Conservation (phyloP, 2,113 vertebrate species). For the Nanorana parkeri region DNA sequence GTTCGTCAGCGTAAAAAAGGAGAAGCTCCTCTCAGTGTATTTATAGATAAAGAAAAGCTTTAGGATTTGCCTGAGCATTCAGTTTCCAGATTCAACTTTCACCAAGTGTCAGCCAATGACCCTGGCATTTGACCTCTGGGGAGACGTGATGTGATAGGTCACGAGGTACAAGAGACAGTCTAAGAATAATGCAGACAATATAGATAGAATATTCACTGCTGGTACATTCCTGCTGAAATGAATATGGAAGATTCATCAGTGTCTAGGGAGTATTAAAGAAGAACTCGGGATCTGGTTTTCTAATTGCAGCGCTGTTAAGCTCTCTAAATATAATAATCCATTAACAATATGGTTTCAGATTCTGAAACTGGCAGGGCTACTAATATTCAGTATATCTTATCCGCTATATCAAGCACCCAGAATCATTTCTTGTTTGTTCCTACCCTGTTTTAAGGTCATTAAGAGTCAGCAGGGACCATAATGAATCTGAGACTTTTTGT, state of each 20-base stretch:
- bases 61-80: conserved; percentile 19
- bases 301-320: too few relatives aligned
- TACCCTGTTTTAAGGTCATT: too few relatives aligned
- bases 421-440: too few relatives aligned
- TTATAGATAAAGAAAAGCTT: conserved; percentile 25
- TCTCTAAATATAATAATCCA: too few relatives aligned
- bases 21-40: conserved; percentile 26
- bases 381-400: too few relatives aligned
- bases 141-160: not conserved
- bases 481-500: too few relatives aligned
- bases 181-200: conserved; percentile 38
- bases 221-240: conserved; percentile 13
- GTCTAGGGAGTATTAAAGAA: not conserved
- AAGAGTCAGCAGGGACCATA: too few relatives aligned
- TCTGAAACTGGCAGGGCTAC: too few relatives aligned
- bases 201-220: not conserved
- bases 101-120: conserved; percentile 15
- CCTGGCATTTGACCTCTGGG: conserved; percentile 37
- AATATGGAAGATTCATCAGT: not conserved
- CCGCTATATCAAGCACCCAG: too few relatives aligned
- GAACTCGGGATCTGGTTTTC: not conserved
- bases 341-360: too few relatives aligned
- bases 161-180: conserved; percentile 33
- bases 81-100: conserved; percentile 38
- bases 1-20: conserved; percentile 33